A percentile compares a stretch with the other conserved stretches of the same genome.
These are phyloP conservation scores for Aphidius gifuensis DNA, from an alignment of 1,140 invertebrate species.

Conservation along the genomic window DNA sequence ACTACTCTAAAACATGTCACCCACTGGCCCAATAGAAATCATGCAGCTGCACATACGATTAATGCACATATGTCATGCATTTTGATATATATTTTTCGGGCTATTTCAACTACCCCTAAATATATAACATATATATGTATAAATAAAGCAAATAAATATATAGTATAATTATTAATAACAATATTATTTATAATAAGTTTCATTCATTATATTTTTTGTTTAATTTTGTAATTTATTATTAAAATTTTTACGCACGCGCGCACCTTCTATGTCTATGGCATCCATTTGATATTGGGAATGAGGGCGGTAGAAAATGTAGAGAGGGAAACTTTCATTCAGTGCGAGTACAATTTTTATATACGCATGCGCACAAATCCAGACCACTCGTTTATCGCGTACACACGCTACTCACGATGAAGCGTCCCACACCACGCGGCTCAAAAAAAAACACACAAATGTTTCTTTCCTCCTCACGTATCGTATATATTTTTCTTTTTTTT, in stretches of 20 bases:
- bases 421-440: conserved; percentile 35
- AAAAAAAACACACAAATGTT: conserved; percentile 25
- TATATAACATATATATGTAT: not conserved
- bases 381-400: conserved; percentile 39
- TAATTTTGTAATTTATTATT: too few species aligned
- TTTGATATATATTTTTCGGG: not conserved
- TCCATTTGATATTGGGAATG: too few species aligned
- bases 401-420: conserved; percentile 49
- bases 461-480: conserved; percentile 13
- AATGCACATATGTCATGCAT: conserved; percentile 21
- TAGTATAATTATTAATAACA: too few species aligned
- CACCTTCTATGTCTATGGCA: too few species aligned
- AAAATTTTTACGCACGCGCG: too few species aligned
- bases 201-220: too few species aligned
- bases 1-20: conserved; percentile 45
- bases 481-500: not conserved
- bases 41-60: conserved; percentile 36
- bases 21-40: conserved; percentile 46
- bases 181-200: too few species aligned
- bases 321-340: conserved; percentile 52
- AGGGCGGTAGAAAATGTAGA: too few species aligned
- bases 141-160: too few species aligned
- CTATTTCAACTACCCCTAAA: not conserved
- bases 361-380: conserved; percentile 17
- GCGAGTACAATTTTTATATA: conserved; percentile 19